Evolutionary conservation across 64 coral and sea anemone genomes (phyloP), one percentile per base, ranked within the genome.

Genomic region (Cladopsammia gracilis): DNA sequence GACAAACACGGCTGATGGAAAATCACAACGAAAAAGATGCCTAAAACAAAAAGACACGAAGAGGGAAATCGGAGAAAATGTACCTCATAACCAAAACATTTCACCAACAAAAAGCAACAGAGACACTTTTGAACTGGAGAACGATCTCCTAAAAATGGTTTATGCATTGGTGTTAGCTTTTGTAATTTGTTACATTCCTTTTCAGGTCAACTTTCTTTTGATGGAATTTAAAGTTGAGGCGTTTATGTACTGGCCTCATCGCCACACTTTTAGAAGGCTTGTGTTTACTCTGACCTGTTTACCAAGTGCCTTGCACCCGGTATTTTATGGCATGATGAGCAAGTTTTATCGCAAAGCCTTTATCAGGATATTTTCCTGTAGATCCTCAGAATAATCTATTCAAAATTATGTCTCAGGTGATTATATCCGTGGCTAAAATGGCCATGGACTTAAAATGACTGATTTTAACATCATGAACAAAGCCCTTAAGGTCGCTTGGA

Each of bases 261-360:
- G 70, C 14, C 46, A 73, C 43, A 53, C 70, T 65, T 70, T 73
- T 20, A 34, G 62, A 3, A 79, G 25, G 23, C 44, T 78, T 52
- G 45, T 73, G 4, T 64, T 82, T 20, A 45, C 59, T 7, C 78
- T 89, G n/a, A 76, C 92, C 3, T 73, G 76, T 23, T 62, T 89
- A 3, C 92, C 92, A 15, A 82, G 77, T 12, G 86, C 92, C 7
- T 56, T 94, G 53, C 92, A 94, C 54, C 92, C 92, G 4, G 19
- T 94, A 0, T 82, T 73, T 58, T 94, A 94, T 53, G 92, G 92
- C 16, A 65, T 82, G 45, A 94, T 89, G 92, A 94, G 86, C 26
- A 81, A 51, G 18, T 94, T 94, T 62, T 94, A 94, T 83, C 70
- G 70, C 0, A 94, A 64, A 68, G 85, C 76, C 5, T 94, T 94